Evolutionary conservation across 2,113 vertebrate genomes (phyloP).

Genomic region (Leiothrix lutea): DNA sequence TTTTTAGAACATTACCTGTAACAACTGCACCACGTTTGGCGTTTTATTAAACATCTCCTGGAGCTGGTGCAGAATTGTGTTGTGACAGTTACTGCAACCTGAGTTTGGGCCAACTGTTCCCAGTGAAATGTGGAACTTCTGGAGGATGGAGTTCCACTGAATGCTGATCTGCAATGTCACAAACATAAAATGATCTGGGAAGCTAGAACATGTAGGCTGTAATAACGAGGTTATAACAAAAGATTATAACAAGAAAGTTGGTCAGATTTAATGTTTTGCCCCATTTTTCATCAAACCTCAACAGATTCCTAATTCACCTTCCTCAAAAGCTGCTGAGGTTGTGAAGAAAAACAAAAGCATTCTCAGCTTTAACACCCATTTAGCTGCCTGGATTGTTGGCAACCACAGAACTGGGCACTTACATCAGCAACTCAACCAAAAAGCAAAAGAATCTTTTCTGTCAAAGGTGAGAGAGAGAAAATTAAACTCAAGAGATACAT

Average conservation of each 20-base stretch:
- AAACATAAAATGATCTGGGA: conserved; percentile 36
- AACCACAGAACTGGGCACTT: background rate
- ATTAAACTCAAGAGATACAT: background rate
- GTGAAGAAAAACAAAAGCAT: background rate
- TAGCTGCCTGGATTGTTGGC: background rate
- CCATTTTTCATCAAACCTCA: background rate
- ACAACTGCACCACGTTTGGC: conserved; percentile 91
- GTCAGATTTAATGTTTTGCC: background rate
- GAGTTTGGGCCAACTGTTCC: conserved; percentile 98
- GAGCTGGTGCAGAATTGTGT: conserved; percentile 98
- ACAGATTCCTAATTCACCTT: background rate
- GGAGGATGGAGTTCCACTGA: conserved; percentile 93
- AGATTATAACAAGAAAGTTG: background rate
- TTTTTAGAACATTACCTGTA: conserved; percentile 82
- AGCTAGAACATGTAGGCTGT: background rate
- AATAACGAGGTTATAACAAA: background rate
- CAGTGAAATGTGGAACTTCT: conserved; percentile 93
- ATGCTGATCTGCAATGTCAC: conserved; percentile 87
- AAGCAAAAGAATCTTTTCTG: background rate
- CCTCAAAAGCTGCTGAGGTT: background rate
- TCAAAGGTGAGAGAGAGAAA: background rate
- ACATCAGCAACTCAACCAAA: background rate
- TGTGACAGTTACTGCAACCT: conserved; percentile 99
- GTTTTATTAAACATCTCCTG: conserved; percentile 99
- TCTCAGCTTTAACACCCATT: background rate